These are phyloP conservation scores for Pseudoatta argentina DNA, from an alignment of 1,140 invertebrate genomes.

Conservation along the genomic window DNA sequence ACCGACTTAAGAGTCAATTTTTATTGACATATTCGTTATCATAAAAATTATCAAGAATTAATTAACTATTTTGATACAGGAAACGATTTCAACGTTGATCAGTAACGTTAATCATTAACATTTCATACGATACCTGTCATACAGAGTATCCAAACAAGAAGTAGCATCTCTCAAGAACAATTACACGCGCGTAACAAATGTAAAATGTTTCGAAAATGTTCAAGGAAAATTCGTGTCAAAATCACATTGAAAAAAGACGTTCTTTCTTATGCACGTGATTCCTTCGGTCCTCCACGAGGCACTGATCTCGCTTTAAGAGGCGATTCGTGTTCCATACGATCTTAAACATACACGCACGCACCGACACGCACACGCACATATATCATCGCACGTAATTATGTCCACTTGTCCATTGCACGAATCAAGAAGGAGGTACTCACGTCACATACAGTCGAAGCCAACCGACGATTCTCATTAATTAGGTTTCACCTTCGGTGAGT, in stretches of 20 bases:
- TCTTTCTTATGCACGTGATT: conserved; percentile 68
- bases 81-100: too few species aligned
- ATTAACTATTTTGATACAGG: too few species aligned
- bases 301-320: conserved; percentile 81
- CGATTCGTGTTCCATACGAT: conserved; percentile 66
- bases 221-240: neutral
- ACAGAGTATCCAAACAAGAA: conserved; percentile 53
- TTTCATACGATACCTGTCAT: conserved; percentile 60
- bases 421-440: conserved; percentile 68
- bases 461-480: neutral
- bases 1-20: too few species aligned
- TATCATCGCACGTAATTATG: conserved; percentile 80
- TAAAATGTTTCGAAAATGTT: neutral
- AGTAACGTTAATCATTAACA: neutral
- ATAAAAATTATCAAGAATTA: too few species aligned
- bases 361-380: conserved; percentile 69
- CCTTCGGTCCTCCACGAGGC: conserved; percentile 78
- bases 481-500: too few species aligned
- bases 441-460: neutral
- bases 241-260: neutral
- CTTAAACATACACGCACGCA: conserved; percentile 48
- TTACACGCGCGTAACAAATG: conserved; percentile 19
- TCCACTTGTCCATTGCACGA: conserved; percentile 74
- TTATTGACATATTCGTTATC: too few species aligned
- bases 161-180: conserved; percentile 59